These are phyloP conservation scores for Lerema accius DNA, from an alignment of 1,140 invertebrate species.

Conservation along the genomic window DNA sequence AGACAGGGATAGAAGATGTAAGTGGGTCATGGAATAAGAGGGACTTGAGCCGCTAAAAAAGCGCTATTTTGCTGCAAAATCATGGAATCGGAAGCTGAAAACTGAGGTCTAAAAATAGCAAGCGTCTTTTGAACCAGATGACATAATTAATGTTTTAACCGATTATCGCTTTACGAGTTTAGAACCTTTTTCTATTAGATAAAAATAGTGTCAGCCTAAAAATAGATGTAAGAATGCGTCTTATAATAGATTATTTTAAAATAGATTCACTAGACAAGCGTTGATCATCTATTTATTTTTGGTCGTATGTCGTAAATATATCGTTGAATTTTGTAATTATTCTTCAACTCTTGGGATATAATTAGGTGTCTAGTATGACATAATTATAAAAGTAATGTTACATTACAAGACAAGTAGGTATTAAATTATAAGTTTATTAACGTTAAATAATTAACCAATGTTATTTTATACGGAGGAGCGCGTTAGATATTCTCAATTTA, in stretches of 20 bases:
- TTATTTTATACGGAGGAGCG: not conserved
- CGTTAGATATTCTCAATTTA: conserved; percentile 1
- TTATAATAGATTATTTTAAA: conserved; percentile 22
- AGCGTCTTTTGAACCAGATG: conserved; percentile 34
- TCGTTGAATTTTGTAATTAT: too few species aligned
- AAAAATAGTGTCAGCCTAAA: not conserved
- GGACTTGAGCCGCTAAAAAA: conserved; percentile 61
- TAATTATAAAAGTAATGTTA: too few species aligned
- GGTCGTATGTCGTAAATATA: not conserved
- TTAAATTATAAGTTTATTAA: not conserved
- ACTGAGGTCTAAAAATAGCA: conserved; percentile 67
- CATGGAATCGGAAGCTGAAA: conserved; percentile 57
- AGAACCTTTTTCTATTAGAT: not conserved
- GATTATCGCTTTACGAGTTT: conserved; percentile 7
- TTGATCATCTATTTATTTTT: not conserved
- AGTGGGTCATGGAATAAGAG: conserved; percentile 78
- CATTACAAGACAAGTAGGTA: too few species aligned
- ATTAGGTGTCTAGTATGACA: too few species aligned
- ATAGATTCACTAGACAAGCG: conserved; percentile 7
- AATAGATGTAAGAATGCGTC: conserved; percentile 19
- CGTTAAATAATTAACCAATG: not conserved
- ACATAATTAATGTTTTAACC: conserved; percentile 46
- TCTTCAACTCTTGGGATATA: too few species aligned
- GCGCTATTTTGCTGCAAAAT: conserved; percentile 64
- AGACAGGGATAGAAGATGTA: conserved; percentile 54